Percentiles rank a stretch among this genome's conserved stretches.
phyloP scores from a whole-genome alignment of 1,140 invertebrate genomes.

The Hetaerina americana region DNA sequence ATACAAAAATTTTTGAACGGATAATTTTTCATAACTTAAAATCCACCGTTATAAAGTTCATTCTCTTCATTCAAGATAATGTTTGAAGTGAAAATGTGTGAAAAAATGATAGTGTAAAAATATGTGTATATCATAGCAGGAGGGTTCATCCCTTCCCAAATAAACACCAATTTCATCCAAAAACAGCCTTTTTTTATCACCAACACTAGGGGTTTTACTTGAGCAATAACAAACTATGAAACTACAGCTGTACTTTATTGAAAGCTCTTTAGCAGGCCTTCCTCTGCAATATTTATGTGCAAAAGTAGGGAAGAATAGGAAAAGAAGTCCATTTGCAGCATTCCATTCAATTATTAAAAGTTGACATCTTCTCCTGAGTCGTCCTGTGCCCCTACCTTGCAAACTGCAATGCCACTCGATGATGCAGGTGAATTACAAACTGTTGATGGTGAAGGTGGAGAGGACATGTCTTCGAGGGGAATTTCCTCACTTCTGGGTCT shows the following conservation, averaged over 20 bases:
- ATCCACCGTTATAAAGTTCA: too few species aligned
- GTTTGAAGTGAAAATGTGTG: too few species aligned
- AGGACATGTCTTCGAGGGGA: constrained; percentile 60
- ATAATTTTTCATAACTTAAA: too few species aligned
- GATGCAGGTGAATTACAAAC: not conserved
- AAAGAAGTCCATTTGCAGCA: not conserved
- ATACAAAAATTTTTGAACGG: too few species aligned
- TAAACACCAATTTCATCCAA: not conserved
- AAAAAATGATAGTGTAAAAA: too few species aligned
- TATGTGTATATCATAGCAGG: too few species aligned
- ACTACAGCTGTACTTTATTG: not conserved
- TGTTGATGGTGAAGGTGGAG: not conserved
- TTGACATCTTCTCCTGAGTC: not conserved
- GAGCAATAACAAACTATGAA: not conserved
- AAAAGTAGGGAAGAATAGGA: not conserved
- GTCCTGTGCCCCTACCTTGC: not conserved
- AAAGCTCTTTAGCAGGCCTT: not conserved
- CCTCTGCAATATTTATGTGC: not conserved
- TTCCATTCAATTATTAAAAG: not conserved
- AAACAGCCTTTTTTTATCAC: not conserved
- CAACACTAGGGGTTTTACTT: not conserved
- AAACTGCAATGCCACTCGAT: not conserved
- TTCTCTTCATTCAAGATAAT: too few species aligned
- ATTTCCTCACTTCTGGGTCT: constrained; percentile 68
- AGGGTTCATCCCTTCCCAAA: too few species aligned